phyloP scores from a whole-genome alignment of 2,113 vertebrate genomes.

The Ictalurus furcatus region DNA sequence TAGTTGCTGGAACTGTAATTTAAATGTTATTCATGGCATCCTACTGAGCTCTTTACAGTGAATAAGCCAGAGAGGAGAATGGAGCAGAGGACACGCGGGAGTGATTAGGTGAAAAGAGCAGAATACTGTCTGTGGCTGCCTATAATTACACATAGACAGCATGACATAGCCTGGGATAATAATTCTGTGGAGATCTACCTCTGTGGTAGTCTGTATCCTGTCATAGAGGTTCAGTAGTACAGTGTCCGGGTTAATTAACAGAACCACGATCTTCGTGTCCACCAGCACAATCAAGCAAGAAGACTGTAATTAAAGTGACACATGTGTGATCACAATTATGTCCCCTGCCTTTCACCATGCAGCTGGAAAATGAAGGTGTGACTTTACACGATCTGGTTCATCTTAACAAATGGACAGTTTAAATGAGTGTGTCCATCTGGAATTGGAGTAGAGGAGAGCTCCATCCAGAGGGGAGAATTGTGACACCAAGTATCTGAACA shows the following conservation, averaged over 20 bases:
- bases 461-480: no score
- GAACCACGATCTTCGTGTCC: constrained; percentile 52
- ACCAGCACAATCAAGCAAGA: constrained; percentile 48
- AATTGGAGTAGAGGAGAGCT: no score
- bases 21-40: background rate
- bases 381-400: background rate
- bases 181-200: constrained; percentile 56
- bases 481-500: background rate
- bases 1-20: background rate
- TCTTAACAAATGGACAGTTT: background rate
- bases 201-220: constrained; percentile 47
- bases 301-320: constrained; percentile 72
- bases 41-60: background rate
- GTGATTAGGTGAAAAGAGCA: constrained; percentile 23
- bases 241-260: constrained; percentile 70
- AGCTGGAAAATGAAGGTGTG: background rate
- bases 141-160: constrained; percentile 65
- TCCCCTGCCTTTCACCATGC: background rate
- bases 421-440: no score
- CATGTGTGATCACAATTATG: constrained; percentile 66
- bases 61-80: background rate
- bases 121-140: constrained; percentile 20
- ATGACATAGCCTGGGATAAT: constrained; percentile 56
- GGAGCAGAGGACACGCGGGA: background rate
- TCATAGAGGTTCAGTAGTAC: constrained; percentile 58